Conservation (phyloP, 2,113 vertebrate species). For the Melanostigma gelatinosum region DNA sequence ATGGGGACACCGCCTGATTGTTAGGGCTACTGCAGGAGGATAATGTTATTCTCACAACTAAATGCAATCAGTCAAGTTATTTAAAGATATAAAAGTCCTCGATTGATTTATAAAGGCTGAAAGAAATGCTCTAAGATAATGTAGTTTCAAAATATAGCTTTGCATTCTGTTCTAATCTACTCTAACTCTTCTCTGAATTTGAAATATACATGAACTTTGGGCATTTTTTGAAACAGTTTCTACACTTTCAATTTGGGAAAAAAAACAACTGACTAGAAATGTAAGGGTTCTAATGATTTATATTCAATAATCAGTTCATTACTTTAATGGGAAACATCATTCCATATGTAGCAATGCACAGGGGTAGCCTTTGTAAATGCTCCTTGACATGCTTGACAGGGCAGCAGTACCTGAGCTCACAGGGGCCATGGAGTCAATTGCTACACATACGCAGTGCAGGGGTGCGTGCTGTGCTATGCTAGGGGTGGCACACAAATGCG, state of each 20-base stretch:
- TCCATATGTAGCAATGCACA: slow-evolving; percentile 33
- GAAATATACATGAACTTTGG: neutral
- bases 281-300: neutral
- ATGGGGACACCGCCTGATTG: neutral
- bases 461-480: slow-evolving; percentile 48
- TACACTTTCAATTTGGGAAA: neutral
- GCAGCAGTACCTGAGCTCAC: slow-evolving; percentile 71
- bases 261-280: neutral
- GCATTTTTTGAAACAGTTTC: neutral
- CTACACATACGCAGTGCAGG: slow-evolving; percentile 69
- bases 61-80: neutral
- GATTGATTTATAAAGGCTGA: neutral
- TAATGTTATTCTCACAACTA: neutral
- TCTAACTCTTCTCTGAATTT: neutral
- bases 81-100: neutral
- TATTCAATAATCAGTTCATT: neutral
- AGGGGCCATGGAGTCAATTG: slow-evolving; percentile 77
- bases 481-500: slow-evolving; percentile 24
- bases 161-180: neutral
- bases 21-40: neutral
- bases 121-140: neutral
- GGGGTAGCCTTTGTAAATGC: slow-evolving; percentile 54
- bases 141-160: neutral
- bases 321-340: slow-evolving; percentile 10
- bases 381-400: slow-evolving; percentile 68